phyloP scores from a whole-genome alignment of 1,140 invertebrate genomes.

The Aphaenogaster ashmeadi region DNA sequence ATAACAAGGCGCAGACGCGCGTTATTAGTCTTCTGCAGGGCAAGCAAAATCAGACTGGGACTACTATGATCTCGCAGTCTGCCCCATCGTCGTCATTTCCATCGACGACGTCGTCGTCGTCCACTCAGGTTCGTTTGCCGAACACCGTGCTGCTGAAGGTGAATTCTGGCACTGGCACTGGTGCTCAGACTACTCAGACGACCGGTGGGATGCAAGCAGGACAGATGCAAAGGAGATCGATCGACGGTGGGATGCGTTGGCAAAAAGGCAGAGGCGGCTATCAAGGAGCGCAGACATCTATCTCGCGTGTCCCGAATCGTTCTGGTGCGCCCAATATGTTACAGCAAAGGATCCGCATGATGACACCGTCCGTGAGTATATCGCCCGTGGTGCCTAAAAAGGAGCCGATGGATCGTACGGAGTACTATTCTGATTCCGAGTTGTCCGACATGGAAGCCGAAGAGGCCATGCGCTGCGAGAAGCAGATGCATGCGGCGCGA shows the following conservation, averaged over 20 bases:
- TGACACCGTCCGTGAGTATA: constrained; percentile 87
- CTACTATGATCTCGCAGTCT: constrained; percentile 80
- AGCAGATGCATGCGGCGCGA: constrained; percentile 80
- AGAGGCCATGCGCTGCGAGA: constrained; percentile 79
- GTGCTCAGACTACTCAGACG: constrained; percentile 62
- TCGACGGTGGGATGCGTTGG: constrained; percentile 75
- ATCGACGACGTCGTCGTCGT: constrained; percentile 78
- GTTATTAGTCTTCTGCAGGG: constrained; percentile 91
- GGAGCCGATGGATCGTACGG: constrained; percentile 82
- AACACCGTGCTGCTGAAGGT: constrained; percentile 83
- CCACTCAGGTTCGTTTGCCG: constrained; percentile 79
- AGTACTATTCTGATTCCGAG: constrained; percentile 85
- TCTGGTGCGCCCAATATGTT: constrained; percentile 78
- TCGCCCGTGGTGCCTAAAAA: constrained; percentile 86
- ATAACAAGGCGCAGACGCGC: constrained; percentile 89
- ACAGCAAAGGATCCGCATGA: constrained; percentile 86
- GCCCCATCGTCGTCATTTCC: constrained; percentile 42
- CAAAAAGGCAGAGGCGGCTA: constrained; percentile 79
- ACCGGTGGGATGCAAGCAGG: constrained; percentile 70
- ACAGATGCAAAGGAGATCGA: constrained; percentile 84
- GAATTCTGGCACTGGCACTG: constrained; percentile 76
- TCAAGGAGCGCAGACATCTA: constrained; percentile 82
- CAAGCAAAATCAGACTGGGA: constrained; percentile 84
- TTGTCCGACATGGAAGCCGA: constrained; percentile 84
- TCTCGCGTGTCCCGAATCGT: constrained; percentile 82